Percentiles rank a stretch among this genome's conserved stretches.
phyloP scores from a whole-genome alignment of 2,888 invertebrate genomes.

The Xanthorhoe designata region DNA sequence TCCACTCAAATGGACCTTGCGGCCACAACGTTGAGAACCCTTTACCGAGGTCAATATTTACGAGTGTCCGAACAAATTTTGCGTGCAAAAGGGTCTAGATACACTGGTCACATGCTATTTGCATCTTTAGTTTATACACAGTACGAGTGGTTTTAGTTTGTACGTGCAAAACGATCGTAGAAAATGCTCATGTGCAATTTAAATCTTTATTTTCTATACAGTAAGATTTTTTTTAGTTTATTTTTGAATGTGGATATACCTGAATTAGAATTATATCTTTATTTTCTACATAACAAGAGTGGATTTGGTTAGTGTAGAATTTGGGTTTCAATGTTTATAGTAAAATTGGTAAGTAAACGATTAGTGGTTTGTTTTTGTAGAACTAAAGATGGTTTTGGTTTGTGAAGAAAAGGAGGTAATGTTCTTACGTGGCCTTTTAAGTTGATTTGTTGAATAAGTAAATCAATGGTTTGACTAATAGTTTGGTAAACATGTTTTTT shows the following conservation, averaged over 20 bases:
- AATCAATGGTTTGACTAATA: constrained; percentile 45
- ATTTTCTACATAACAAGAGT: constrained; percentile 18
- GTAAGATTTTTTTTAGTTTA: constrained; percentile 29
- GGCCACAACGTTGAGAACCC: constrained; percentile 57
- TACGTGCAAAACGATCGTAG: constrained; percentile 39
- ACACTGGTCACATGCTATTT: constrained; percentile 7
- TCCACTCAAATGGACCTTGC: constrained; percentile 45
- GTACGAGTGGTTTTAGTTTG: constrained; percentile 29
- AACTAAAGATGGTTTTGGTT: constrained; percentile 5
- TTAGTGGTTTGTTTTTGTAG: constrained; percentile 19
- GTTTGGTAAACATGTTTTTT: no score
- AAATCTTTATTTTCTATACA: constrained; percentile 20
- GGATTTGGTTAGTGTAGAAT: constrained; percentile 24
- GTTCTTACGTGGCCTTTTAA: constrained; percentile 44
- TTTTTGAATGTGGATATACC: background rate
- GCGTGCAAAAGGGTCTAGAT: constrained; percentile 44
- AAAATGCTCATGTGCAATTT: constrained; percentile 7
- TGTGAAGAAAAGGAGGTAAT: background rate
- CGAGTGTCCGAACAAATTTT: constrained; percentile 64
- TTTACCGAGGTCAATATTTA: constrained; percentile 71
- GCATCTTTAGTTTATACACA: constrained; percentile 19
- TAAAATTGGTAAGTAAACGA: background rate
- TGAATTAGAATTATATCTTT: constrained; percentile 1
- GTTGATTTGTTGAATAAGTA: constrained; percentile 51
- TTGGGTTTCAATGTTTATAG: background rate